A percentile compares a stretch with the other conserved stretches of the same genome.
These are phyloP conservation scores for Gobio gobio DNA, from an alignment of 2,113 vertebrate genomes.

Conservation along the genomic window DNA sequence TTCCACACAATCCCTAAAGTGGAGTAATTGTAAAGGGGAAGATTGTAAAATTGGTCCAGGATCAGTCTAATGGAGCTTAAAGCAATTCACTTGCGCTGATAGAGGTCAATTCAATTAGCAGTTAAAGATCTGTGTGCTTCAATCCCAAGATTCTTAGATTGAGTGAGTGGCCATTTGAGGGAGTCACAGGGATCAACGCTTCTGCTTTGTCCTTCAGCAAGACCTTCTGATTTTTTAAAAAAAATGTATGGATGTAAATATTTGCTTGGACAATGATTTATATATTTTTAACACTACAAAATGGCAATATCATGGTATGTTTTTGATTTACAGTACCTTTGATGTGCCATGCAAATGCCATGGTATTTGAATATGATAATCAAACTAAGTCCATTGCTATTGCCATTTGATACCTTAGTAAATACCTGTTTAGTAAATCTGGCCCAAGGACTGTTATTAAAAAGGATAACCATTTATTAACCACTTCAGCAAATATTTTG, in stretches of 20 bases:
- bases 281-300: not conserved
- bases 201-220: not conserved
- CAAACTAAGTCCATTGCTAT: not conserved
- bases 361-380: not conserved
- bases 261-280: not conserved
- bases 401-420: not conserved
- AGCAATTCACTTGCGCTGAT: not conserved
- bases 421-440: no score
- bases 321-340: not conserved
- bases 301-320: not conserved
- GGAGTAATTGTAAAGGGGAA: conserved; percentile 1
- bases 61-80: conserved; percentile 15
- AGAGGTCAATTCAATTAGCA: conserved; percentile 3
- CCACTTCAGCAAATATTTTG: no score
- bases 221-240: not conserved
- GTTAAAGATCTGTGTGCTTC: conserved; percentile 25
- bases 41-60: not conserved
- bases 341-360: not conserved
- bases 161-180: not conserved
- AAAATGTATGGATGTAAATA: no score
- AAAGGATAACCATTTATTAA: no score
- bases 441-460: no score
- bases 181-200: not conserved
- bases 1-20: conserved; percentile 7
- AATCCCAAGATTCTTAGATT: not conserved